phyloP scores from a whole-genome alignment of 2,113 vertebrate genomes.

The Esox niger region DNA sequence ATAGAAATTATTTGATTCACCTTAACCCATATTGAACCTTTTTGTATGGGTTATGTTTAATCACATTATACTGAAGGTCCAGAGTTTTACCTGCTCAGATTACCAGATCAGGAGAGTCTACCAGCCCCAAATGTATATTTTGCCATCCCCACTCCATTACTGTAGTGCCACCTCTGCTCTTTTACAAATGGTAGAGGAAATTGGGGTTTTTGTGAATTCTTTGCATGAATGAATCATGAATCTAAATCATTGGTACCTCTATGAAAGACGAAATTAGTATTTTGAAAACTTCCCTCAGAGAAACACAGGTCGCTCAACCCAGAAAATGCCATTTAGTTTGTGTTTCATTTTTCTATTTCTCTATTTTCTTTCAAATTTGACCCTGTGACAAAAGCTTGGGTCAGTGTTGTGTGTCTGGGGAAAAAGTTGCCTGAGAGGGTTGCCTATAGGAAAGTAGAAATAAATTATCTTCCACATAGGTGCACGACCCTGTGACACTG shows the following conservation, averaged over 20 bases:
- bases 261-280: conserved; percentile 48
- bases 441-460: conserved; percentile 16
- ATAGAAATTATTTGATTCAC: no score
- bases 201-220: conserved; percentile 47
- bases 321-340: conserved; percentile 51
- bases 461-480: conserved; percentile 19
- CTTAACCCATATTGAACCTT: no score
- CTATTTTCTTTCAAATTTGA: conserved; percentile 50
- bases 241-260: conserved; percentile 45
- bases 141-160: no score
- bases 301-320: conserved; percentile 10
- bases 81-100: no score
- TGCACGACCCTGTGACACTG: background rate
- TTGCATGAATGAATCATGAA: conserved; percentile 17
- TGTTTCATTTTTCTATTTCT: conserved; percentile 53
- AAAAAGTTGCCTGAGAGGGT: conserved; percentile 1
- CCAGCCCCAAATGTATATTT: no score
- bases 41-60: no score
- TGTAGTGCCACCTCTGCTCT: no score
- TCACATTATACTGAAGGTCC: no score
- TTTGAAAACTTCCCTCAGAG: conserved; percentile 46
- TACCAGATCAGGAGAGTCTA: no score
- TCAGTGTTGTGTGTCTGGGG: conserved; percentile 14
- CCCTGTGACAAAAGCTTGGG: conserved; percentile 42
- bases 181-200: conserved; percentile 36